A percentile compares a stretch with the other conserved stretches of the same genome.
Conservation (phyloP, 92 coral and sea anemone genomes). For the Anthopleura xanthogrammica region DNA sequence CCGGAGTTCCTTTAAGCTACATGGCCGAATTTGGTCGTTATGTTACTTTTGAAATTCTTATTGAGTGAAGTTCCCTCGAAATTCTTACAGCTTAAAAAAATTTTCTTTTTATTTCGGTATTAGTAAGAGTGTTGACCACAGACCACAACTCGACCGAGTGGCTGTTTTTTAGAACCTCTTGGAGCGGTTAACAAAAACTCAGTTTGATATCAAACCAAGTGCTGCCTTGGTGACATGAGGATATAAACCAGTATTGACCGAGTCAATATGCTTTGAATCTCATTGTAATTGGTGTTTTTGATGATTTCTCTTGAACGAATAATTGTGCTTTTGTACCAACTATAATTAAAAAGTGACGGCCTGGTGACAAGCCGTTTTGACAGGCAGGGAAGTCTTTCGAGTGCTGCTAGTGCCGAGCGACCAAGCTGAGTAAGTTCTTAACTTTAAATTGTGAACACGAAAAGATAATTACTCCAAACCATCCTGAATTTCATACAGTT, state of each 20-base stretch:
- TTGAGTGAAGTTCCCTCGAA: slow-evolving; percentile 3
- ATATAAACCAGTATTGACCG: slow-evolving; percentile 24
- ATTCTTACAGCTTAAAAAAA: background rate
- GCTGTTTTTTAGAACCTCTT: slow-evolving; percentile 33
- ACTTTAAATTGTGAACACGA: slow-evolving; percentile 25
- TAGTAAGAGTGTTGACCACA: slow-evolving; percentile 23
- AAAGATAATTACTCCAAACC: slow-evolving; percentile 27
- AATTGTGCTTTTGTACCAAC: slow-evolving; percentile 37
- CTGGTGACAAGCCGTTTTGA: slow-evolving; percentile 45
- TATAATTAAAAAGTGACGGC: slow-evolving; percentile 38
- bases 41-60: background rate
- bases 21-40: background rate
- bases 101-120: background rate
- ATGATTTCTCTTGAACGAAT: slow-evolving; percentile 25
- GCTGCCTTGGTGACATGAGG: slow-evolving; percentile 4
- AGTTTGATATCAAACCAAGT: slow-evolving; percentile 26
- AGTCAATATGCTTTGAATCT: slow-evolving; percentile 21
- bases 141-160: slow-evolving; percentile 27
- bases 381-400: slow-evolving; percentile 33
- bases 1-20: background rate
- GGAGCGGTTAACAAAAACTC: slow-evolving; percentile 23
- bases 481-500: slow-evolving; percentile 7
- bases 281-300: slow-evolving; percentile 21
- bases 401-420: slow-evolving; percentile 41
- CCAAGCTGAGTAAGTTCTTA: slow-evolving; percentile 35